Base-by-base conservation (phyloP, 2,113 vertebrate species). In the Poecilia latipinna region DNA sequence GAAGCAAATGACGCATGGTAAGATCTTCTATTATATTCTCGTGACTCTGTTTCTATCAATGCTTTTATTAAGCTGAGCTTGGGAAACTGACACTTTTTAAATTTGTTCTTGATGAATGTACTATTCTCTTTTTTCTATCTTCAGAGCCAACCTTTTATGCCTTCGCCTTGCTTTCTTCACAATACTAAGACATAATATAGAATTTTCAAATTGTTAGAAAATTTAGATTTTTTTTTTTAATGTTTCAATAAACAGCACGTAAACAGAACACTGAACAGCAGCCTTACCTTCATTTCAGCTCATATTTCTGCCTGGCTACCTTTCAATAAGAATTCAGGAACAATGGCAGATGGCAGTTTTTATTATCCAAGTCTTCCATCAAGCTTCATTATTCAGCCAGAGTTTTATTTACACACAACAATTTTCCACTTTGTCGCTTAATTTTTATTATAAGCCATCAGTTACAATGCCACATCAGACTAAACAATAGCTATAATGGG, bases 351-450 rank as follows among this genome's bases (percentile, higher is more conserved):
- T 68, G 70, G 69, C 12, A 22, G 4, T 65, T 77, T 86, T 64
- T 73, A 65, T 80, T 61, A 33, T 84, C 68, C 54, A 75, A 80
- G 76, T 68, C 39, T 74, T 74, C 68, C 32, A 82, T 78, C 62
- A 64, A 69, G 77, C 76, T 74, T 79, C 82, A 84, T 89, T 87
- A 82, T 51, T 74, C 42, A 60, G 64, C 28, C 26, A 70, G 76
- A 77, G 42, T 80, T 65, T 77, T 88, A 89, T 86, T 89, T 86
- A 82, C 78, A 68, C 61, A 13, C 73, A 68, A 61, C 26, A 63
- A 74, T 84, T 86, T 88, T 75, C 69, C 70, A 79, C 78, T 84
- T 75, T 70, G 68, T 64, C 64, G 72, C 65, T 65, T 70, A 12
- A 61, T 77, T 82, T 88, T 85, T 75, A 83, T 85, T 68, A 76